phyloP scores from a whole-genome alignment of 92 coral and sea anemone species.

The Montipora capitata region DNA sequence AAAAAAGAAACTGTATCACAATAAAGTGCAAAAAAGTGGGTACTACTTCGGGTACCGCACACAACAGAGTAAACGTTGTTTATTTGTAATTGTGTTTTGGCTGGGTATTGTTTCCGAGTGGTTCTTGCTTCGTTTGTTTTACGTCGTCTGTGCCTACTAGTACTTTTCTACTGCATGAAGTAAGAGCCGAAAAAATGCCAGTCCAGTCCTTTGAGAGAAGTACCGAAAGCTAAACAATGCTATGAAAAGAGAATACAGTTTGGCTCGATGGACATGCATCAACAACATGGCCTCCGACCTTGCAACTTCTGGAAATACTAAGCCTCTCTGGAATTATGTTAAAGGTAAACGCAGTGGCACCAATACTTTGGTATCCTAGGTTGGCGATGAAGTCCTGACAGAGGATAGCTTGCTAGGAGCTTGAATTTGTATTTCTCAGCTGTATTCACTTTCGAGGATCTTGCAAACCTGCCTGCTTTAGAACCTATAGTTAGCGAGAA shows the following conservation, averaged over 20 bases:
- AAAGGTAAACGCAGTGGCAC: background rate
- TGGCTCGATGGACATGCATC: background rate
- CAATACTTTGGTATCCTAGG: background rate
- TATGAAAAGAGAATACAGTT: background rate
- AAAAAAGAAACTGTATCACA: too few relatives aligned
- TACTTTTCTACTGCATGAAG: too few relatives aligned
- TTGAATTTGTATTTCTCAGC: background rate
- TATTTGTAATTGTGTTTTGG: too few relatives aligned
- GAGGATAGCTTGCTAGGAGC: background rate
- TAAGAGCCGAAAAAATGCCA: background rate
- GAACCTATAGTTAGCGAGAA: conserved; percentile 3
- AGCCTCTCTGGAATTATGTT: background rate
- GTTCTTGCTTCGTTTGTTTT: too few relatives aligned
- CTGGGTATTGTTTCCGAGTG: too few relatives aligned
- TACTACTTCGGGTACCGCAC: too few relatives aligned
- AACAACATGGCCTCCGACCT: background rate
- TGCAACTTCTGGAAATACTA: background rate
- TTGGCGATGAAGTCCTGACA: background rate
- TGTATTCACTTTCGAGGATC: background rate
- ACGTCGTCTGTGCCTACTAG: too few relatives aligned
- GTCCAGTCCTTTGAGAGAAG: background rate
- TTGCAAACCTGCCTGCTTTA: background rate
- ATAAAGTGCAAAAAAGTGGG: too few relatives aligned
- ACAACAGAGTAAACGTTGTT: too few relatives aligned
- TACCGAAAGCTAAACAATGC: background rate